Percentiles rank a stretch among this genome's conserved stretches.
Evolutionary conservation across 2,797 vertebrate species (phyloP).

Genomic region (Acanthurus leucopareius): DNA sequence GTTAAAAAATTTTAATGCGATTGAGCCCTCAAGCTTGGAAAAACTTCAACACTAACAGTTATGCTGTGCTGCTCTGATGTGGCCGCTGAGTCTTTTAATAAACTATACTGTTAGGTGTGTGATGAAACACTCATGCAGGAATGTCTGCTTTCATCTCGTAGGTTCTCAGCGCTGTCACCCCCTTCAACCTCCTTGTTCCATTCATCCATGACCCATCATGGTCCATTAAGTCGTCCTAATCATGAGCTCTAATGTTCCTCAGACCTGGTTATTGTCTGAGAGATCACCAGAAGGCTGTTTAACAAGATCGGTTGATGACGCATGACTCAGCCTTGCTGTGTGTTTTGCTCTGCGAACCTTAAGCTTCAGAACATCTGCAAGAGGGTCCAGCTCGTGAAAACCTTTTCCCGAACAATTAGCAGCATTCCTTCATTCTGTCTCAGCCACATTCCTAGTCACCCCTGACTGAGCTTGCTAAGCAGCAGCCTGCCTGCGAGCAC

Average conservation of each 20-base stretch:
- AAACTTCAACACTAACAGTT: conserved; percentile 50
- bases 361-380: conserved; percentile 72
- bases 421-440: conserved; percentile 80
- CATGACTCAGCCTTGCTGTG: conserved; percentile 56
- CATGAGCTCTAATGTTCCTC: conserved; percentile 59
- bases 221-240: conserved; percentile 63
- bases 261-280: conserved; percentile 59
- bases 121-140: conserved; percentile 58
- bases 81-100: conserved; percentile 59
- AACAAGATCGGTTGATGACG: conserved; percentile 42
- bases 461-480: conserved; percentile 73
- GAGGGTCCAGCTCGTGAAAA: conserved; percentile 63
- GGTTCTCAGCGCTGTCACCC: conserved; percentile 49
- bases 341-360: conserved; percentile 40
- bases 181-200: neutral
- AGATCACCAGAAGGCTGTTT: conserved; percentile 59
- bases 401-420: conserved; percentile 64
- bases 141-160: conserved; percentile 60
- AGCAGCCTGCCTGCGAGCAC: conserved; percentile 49
- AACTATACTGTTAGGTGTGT: conserved; percentile 61
- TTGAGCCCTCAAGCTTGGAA: conserved; percentile 67
- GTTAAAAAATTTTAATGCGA: conserved; percentile 58
- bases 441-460: conserved; percentile 79
- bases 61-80: conserved; percentile 66
- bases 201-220: conserved; percentile 48